A percentile compares a stretch with the other conserved stretches of the same genome.
Evolutionary conservation across 2,797 vertebrate species (phyloP).

Genomic region (Calcarius lapponicus): DNA sequence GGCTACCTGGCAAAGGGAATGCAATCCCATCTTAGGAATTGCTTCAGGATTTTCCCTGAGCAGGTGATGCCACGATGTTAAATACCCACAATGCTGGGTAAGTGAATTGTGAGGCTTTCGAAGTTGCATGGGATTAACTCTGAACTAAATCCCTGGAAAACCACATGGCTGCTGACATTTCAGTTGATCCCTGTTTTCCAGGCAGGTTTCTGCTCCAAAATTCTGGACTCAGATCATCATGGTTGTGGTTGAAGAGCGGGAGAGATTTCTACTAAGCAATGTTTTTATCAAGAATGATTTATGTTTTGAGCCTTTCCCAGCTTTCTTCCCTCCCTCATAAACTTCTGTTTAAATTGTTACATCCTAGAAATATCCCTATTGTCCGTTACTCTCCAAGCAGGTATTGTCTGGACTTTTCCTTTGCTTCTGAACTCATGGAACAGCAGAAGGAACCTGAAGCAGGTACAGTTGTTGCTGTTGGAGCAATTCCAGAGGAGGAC

Average conservation of each 20-base stretch:
- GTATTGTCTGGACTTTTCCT: neutral
- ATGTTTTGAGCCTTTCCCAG: neutral
- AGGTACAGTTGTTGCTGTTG: neutral
- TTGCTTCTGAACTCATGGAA: neutral
- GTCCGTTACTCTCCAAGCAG: neutral
- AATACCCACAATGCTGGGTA: neutral
- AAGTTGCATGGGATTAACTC: neutral
- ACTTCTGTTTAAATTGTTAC: neutral
- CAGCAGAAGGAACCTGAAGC: neutral
- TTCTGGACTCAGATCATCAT: neutral
- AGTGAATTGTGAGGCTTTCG: neutral
- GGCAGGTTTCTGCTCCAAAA: neutral
- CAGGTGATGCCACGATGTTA: accelerated
- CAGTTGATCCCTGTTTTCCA: neutral
- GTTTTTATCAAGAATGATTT: neutral
- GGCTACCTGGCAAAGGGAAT: neutral
- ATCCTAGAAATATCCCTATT: neutral
- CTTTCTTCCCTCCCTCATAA: neutral
- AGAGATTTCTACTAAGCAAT: neutral
- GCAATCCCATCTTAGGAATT: neutral
- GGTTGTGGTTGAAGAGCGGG: neutral
- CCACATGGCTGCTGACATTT: neutral
- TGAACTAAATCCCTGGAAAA: neutral
- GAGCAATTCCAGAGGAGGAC: neutral
- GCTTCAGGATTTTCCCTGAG: neutral